Base-by-base conservation (phyloP, 2,797 vertebrate genomes). In the Fistularia commersonii region DNA sequence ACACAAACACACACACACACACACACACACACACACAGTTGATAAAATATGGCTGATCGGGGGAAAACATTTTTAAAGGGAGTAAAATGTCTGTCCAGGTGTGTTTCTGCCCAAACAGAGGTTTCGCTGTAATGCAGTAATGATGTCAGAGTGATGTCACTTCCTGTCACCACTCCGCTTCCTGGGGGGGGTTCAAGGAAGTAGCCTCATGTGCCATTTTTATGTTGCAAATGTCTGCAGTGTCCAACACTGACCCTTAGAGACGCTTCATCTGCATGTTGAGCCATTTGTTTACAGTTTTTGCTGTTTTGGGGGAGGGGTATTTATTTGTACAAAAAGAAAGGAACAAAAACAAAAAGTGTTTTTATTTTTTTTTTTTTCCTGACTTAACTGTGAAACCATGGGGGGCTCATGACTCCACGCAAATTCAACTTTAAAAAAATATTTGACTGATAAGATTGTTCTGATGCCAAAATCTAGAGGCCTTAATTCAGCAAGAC, bases 401-500 rank as follows among this genome's bases (percentile, higher is more conserved):
- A 82, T 68, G 76, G 76, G 78, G 83, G 86, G 88, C 76, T 83
- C 80, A 80, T 79, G 69, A 83, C 78, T 52, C 65, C 64, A 77
- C 76, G 79, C 77, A 13, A 82, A 83, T 84, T 80, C 74, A 84
- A 85, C 74, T 81, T 69, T 63, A 77, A 63, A 83, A 52, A 80
- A 76, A 81, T 74, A 86, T 86, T 86, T 67, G 87, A 89, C 85
- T 88, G 77, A 88, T 31, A 80, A 66, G 89, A 90, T 90, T 89
- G 89, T 91, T 90, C 82, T 76, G 81, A 90, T 89, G 89, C 90
- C 88, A 90, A 91, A 90, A 89, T 90, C 88, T 84, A 87, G 90
- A 90, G 91, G 91, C 91, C 91, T 92, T 92, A 92, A 91, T 88
- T 86, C 85, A 89, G 86, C 85, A 87, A 83, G 88, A 87, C 83